Conservation (phyloP, 2,797 vertebrate species). For the Brotula barbata region DNA sequence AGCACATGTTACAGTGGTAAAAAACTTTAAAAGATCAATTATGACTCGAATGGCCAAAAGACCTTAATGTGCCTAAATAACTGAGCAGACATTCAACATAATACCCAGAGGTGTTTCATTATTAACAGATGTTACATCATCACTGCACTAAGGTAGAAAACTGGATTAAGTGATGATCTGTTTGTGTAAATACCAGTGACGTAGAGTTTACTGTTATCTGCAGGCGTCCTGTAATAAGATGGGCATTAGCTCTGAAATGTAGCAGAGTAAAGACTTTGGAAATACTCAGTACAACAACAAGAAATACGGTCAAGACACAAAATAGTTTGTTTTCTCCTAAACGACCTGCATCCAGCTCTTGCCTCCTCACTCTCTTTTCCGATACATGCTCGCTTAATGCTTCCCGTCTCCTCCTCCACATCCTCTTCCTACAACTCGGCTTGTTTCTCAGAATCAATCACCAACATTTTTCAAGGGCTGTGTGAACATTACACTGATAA, state of each 20-base stretch:
- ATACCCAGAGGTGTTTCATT: neutral
- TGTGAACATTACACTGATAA: slow-evolving; percentile 41
- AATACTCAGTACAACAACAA: neutral
- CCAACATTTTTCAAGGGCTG: slow-evolving; percentile 59
- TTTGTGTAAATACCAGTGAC: no score
- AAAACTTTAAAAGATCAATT: no score
- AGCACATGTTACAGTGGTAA: no score
- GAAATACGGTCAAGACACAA: slow-evolving; percentile 6
- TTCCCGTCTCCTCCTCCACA: slow-evolving; percentile 6
- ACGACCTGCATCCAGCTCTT: slow-evolving; percentile 17
- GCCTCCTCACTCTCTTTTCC: slow-evolving; percentile 24
- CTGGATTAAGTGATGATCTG: slow-evolving; percentile 10
- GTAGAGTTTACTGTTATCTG: neutral
- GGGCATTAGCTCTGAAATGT: slow-evolving; percentile 21
- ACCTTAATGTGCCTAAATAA: no score
- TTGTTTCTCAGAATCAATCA: slow-evolving; percentile 53
- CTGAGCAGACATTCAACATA: neutral
- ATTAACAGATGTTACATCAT: neutral
- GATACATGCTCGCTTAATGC: slow-evolving; percentile 27
- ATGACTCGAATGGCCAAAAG: no score
- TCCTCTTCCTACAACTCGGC: slow-evolving; percentile 27
- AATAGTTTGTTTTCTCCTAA: slow-evolving; percentile 9
- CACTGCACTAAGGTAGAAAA: neutral
- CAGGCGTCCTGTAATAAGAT: neutral
- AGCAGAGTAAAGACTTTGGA: neutral